A percentile compares a stretch with the other conserved stretches of the same genome.
Evolutionary conservation across 2,888 invertebrate genomes (phyloP).

Genomic region (Frankliniella fusca): DNA sequence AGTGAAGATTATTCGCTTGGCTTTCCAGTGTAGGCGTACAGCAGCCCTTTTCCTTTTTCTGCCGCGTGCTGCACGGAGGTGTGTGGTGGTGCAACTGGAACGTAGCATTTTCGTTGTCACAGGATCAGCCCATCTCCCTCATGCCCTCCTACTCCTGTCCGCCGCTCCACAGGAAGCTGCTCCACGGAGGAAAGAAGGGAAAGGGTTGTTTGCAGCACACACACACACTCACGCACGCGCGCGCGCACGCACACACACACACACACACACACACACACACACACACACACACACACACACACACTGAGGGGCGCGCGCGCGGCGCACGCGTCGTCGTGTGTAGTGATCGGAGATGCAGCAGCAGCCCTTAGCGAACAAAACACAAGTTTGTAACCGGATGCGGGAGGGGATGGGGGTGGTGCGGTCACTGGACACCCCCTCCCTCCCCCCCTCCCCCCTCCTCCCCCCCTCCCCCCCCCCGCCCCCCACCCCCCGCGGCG

Average conservation of each 20-base stretch:
- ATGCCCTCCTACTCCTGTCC: neutral
- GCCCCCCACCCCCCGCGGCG: too few relatives aligned
- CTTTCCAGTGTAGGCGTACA: too few relatives aligned
- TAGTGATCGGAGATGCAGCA: neutral
- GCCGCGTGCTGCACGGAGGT: too few relatives aligned
- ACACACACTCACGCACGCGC: neutral
- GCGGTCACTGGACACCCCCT: slow-evolving; percentile 15
- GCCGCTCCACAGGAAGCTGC: too few relatives aligned
- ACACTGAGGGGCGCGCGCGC: neutral
- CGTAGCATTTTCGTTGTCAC: neutral
- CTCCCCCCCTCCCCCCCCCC: too few relatives aligned
- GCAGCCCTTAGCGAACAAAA: slow-evolving; percentile 11
- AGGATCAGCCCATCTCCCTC: neutral
- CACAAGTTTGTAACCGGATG: slow-evolving; percentile 22
- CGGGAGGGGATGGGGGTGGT: slow-evolving; percentile 1
- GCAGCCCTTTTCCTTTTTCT: too few relatives aligned
- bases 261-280: too few relatives aligned
- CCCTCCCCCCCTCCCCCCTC: too few relatives aligned
- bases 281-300: neutral
- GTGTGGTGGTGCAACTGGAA: too few relatives aligned
- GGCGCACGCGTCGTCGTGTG: neutral
- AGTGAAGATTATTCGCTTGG: too few relatives aligned
- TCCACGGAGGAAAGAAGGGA: too few relatives aligned
- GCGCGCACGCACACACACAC: neutral
- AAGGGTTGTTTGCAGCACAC: neutral